These are phyloP conservation scores for Seira ritae DNA, from an alignment of 2,888 invertebrate genomes.

Conservation along the genomic window DNA sequence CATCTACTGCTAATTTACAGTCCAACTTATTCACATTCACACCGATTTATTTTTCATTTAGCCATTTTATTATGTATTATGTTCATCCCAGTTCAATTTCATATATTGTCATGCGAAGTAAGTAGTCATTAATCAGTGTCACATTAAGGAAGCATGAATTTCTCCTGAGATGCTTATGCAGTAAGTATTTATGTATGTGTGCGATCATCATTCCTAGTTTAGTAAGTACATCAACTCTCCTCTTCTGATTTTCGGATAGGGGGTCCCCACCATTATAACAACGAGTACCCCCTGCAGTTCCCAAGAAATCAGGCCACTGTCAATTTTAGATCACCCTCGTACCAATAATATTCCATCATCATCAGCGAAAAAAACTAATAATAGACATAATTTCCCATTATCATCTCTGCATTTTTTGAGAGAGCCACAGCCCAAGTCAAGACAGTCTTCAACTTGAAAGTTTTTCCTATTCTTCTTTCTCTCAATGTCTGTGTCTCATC, in stretches of 20 bases:
- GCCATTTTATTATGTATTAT: no score
- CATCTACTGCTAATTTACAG: no score
- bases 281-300: constrained; percentile 67
- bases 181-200: no score
- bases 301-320: constrained; percentile 72
- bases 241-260: constrained; percentile 39
- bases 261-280: constrained; percentile 63
- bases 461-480: constrained; percentile 24
- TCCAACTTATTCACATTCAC: no score
- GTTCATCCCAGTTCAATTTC: no score
- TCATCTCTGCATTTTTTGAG: constrained; percentile 12
- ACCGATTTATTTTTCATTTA: no score
- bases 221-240: constrained; percentile 10
- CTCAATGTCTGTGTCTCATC: constrained; percentile 49
- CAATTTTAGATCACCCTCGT: constrained; percentile 68
- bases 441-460: constrained; percentile 24
- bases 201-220: no score
- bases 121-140: constrained; percentile 74
- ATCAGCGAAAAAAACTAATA: constrained; percentile 17
- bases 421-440: constrained; percentile 49
- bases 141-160: constrained; percentile 65
- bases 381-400: not conserved
- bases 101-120: constrained; percentile 37
- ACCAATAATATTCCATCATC: not conserved
- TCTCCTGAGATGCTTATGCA: no score